Evolutionary conservation across 2,113 vertebrate genomes (phyloP).

Genomic region (Poecilia latipinna): DNA sequence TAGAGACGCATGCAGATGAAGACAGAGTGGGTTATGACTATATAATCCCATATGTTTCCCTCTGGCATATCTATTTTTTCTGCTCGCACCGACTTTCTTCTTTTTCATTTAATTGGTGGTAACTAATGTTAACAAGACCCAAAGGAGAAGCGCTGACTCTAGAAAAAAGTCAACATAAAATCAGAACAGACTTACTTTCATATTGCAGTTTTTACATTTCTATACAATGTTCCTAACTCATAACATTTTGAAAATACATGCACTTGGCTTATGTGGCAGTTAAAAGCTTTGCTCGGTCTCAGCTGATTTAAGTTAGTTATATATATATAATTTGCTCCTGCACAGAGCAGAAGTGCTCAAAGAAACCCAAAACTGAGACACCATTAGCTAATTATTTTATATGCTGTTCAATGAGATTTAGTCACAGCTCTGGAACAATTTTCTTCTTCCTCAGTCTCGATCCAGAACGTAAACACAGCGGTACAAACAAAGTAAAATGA

Average conservation of each 20-base stretch:
- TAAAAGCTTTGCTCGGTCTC: background rate
- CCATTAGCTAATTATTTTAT: background rate
- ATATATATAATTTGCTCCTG: background rate
- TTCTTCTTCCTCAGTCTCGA: constrained; percentile 28
- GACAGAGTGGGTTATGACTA: constrained; percentile 2
- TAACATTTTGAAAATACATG: background rate
- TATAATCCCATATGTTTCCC: background rate
- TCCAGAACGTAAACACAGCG: constrained; percentile 10
- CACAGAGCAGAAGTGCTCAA: background rate
- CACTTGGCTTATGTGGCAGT: background rate
- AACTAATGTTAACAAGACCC: constrained; percentile 52
- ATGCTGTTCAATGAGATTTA: background rate
- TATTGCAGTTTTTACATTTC: background rate
- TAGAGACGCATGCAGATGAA: constrained; percentile 6
- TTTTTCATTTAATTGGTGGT: constrained; percentile 46
- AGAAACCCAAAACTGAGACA: background rate
- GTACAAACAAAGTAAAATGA: constrained; percentile 59
- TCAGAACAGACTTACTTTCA: background rate
- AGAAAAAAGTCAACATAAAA: constrained; percentile 29
- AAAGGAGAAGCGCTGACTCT: constrained; percentile 30
- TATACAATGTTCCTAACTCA: background rate
- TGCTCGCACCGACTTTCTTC: constrained; percentile 7
- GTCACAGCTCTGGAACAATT: background rate
- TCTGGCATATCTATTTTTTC: constrained; percentile 30
- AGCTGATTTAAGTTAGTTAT: background rate